Percentiles rank a stretch among this genome's conserved stretches.
phyloP scores from a whole-genome alignment of 2,797 vertebrate genomes.

The Eulemur albifrons region DNA sequence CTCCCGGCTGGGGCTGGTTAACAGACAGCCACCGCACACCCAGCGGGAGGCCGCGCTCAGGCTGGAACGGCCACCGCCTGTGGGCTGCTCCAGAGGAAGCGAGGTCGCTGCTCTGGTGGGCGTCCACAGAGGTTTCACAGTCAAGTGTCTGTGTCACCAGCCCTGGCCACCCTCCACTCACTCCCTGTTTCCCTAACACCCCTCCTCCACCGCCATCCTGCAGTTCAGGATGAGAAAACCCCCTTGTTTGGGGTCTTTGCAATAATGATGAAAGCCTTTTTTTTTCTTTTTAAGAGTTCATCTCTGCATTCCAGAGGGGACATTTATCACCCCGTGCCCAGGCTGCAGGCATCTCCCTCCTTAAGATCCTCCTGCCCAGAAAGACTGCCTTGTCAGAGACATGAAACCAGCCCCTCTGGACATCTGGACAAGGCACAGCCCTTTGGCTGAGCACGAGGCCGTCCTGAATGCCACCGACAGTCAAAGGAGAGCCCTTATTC shows the following conservation, averaged over 20 bases:
- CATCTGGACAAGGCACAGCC: constrained; percentile 72
- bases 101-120: constrained; percentile 24
- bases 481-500: constrained; percentile 73
- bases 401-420: constrained; percentile 75
- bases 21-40: constrained; percentile 32
- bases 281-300: constrained; percentile 66
- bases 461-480: constrained; percentile 60
- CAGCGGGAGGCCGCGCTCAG: not conserved
- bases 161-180: not conserved
- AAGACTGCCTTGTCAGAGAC: constrained; percentile 77
- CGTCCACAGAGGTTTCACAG: constrained; percentile 56
- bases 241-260: constrained; percentile 72
- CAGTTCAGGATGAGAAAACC: constrained; percentile 64
- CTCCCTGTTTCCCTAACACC: constrained; percentile 12
- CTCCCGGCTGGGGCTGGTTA: constrained; percentile 45
- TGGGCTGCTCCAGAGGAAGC: constrained; percentile 49
- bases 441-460: constrained; percentile 69
- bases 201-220: constrained; percentile 3
- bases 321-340: constrained; percentile 75
- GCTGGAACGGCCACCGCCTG: not conserved
- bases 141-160: constrained; percentile 57
- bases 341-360: constrained; percentile 70
- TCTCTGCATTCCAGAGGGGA: constrained; percentile 70
- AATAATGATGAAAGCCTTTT: constrained; percentile 69
- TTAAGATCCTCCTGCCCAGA: constrained; percentile 73